Evolutionary conservation across 2,888 invertebrate species (phyloP).

Genomic region (Acanthacorydalis orientalis): DNA sequence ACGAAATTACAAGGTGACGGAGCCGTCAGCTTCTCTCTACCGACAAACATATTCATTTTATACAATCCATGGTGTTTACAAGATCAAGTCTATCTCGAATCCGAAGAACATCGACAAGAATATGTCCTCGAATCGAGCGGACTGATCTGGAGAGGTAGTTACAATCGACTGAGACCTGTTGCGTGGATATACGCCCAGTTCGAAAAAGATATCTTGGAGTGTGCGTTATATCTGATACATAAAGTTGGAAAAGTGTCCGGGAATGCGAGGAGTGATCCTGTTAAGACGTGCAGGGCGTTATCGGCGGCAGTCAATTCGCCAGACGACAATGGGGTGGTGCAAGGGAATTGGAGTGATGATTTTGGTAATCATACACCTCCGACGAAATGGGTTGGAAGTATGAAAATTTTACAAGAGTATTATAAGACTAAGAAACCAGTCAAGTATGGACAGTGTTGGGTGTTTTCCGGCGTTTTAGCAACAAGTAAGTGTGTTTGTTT

Average conservation of each 20-base stretch:
- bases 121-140: slow-evolving; percentile 77
- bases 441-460: slow-evolving; percentile 92
- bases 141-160: slow-evolving; percentile 78
- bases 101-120: slow-evolving; percentile 60
- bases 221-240: slow-evolving; percentile 54
- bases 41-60: slow-evolving; percentile 60
- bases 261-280: slow-evolving; percentile 56
- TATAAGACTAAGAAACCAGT: slow-evolving; percentile 71
- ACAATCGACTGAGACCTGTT: slow-evolving; percentile 65
- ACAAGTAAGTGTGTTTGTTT: slow-evolving; percentile 38
- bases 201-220: slow-evolving; percentile 66
- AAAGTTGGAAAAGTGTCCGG: slow-evolving; percentile 36
- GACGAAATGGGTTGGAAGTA: slow-evolving; percentile 79
- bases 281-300: slow-evolving; percentile 58
- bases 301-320: slow-evolving; percentile 78
- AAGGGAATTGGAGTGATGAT: slow-evolving; percentile 79
- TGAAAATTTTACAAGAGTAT: slow-evolving; percentile 70
- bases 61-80: slow-evolving; percentile 81
- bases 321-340: slow-evolving; percentile 71
- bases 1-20: slow-evolving; percentile 52
- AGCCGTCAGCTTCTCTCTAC: slow-evolving; percentile 60
- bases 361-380: slow-evolving; percentile 75
- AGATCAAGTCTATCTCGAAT: slow-evolving; percentile 46
- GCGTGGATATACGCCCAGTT: slow-evolving; percentile 90
- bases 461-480: slow-evolving; percentile 78